Evolutionary conservation across 2,888 invertebrate genomes (phyloP), one percentile per base, ranked within the genome.

Genomic region (Trichogramma dendrolimi): DNA sequence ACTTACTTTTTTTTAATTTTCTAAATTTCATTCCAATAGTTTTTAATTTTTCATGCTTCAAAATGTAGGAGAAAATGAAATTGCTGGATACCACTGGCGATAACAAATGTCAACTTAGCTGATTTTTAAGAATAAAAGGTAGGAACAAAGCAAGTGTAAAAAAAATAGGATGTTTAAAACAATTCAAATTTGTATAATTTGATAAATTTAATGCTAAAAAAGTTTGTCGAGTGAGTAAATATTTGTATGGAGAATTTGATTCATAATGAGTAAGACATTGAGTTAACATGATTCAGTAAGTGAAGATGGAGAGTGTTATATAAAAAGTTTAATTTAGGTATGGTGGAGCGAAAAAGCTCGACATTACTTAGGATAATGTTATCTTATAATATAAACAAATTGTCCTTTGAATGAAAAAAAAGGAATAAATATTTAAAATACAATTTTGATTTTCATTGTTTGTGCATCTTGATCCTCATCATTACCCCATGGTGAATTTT

Each of bases 351-450:
- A 65, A 66, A 68, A 67, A 63, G 75, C 75, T 74, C 71, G 71
- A 77, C 75, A 75, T 76, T 76, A 75, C 77, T 77, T 79, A 78
- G 79, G 75, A 78, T 79, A 79, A 79, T 77, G 78, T 79, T 79
- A 79, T 78, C 76, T 78, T 77, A 79, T 78, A 77, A 77, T 76
- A 75, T 76, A 69, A 77, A 75, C 72, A 77, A 78, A 77, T 76
- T 78, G 74, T 77, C 78, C 78, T 78, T 76, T 76, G 71, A 75
- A 77, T 72, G 73, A 73, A 73, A 71, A 71, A 71, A 66, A 77
- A 76, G 78, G 77, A 79, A 78, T 79, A 79, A 79, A 79, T 79
- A 79, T 79, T 79, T 78, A 78, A 79, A 79, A 78, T 79, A 79
- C 74, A 76, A 47, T 62, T 64, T 65, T 51, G 55, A 27, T 64